A percentile compares a stretch with the other conserved stretches of the same genome.
phyloP scores from a whole-genome alignment of 2,797 vertebrate genomes.

The Coracias cyanogaster region DNA sequence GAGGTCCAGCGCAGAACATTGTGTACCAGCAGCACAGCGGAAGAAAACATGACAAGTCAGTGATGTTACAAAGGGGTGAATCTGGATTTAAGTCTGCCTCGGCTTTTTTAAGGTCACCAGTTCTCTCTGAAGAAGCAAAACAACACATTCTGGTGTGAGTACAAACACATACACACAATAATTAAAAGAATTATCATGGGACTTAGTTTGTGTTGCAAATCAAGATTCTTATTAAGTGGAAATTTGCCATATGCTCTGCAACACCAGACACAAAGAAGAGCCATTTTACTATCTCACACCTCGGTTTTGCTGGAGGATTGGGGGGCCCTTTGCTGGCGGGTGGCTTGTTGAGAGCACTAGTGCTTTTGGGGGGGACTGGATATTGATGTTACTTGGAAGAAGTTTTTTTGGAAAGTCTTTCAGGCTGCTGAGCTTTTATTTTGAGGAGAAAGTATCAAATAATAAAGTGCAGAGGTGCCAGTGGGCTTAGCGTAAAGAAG shows the following conservation, averaged over 20 bases:
- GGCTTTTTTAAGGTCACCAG: background rate
- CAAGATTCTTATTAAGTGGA: slow-evolving; percentile 12
- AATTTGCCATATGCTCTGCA: slow-evolving; percentile 59
- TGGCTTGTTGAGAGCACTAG: background rate
- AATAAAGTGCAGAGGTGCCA: slow-evolving; percentile 12
- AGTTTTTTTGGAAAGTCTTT: background rate
- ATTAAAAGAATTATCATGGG: slow-evolving; percentile 46
- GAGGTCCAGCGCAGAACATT: background rate
- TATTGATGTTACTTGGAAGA: background rate
- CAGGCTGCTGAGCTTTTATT: background rate
- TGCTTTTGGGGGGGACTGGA: background rate
- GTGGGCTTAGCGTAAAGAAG: slow-evolving; percentile 21
- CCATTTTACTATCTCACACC: background rate
- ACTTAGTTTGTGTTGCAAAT: slow-evolving; percentile 40
- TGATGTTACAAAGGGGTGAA: background rate
- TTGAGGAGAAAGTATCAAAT: slow-evolving; percentile 46
- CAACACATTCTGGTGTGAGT: background rate
- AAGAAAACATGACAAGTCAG: background rate
- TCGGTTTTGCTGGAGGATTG: background rate
- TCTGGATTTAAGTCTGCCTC: background rate
- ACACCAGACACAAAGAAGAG: slow-evolving; percentile 61
- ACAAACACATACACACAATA: background rate
- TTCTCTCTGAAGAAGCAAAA: slow-evolving; percentile 1
- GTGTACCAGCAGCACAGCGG: background rate
- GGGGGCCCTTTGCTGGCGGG: background rate